A percentile compares a stretch with the other conserved stretches of the same genome.
Conservation (phyloP, 2,797 vertebrate genomes). For the Pelobates cultripes region DNA sequence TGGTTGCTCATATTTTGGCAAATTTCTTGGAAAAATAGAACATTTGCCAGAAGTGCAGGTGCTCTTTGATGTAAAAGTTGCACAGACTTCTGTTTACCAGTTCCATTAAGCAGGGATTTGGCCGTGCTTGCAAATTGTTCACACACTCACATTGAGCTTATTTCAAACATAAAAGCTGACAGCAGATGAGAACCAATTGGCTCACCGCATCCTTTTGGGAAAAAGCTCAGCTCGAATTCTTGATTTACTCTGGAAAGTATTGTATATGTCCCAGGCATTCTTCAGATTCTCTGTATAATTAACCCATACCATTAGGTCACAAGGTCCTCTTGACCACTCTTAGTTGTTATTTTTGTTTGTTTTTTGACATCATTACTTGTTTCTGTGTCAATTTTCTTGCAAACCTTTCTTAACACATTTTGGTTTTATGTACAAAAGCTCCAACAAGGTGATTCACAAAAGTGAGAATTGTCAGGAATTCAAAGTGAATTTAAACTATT, state of each 20-base stretch:
- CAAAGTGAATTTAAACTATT: too few species aligned
- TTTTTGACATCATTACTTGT: too few species aligned
- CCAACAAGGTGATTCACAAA: too few species aligned
- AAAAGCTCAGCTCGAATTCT: neutral
- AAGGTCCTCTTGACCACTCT: too few species aligned
- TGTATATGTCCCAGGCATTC: neutral
- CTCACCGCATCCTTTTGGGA: neutral
- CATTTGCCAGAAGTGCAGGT: neutral
- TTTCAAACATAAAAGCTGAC: neutral
- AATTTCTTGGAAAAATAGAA: conserved; percentile 6
- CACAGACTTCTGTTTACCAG: neutral
- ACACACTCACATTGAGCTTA: neutral
- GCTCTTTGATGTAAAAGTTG: conserved; percentile 9
- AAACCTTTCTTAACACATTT: too few species aligned
- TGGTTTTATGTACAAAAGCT: too few species aligned
- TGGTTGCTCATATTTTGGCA: conserved; percentile 5
- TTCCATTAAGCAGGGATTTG: neutral
- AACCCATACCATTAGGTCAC: too few species aligned
- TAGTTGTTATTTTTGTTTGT: too few species aligned
- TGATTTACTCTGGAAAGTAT: neutral
- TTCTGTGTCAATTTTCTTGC: too few species aligned
- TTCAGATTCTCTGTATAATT: too few species aligned
- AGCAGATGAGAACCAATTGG: neutral
- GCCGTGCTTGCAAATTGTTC: neutral
- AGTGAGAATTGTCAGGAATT: too few species aligned